Percentiles rank a stretch among this genome's conserved stretches.
Conservation (phyloP, 2,888 invertebrate species). For the Omphaloscelis lunosa region DNA sequence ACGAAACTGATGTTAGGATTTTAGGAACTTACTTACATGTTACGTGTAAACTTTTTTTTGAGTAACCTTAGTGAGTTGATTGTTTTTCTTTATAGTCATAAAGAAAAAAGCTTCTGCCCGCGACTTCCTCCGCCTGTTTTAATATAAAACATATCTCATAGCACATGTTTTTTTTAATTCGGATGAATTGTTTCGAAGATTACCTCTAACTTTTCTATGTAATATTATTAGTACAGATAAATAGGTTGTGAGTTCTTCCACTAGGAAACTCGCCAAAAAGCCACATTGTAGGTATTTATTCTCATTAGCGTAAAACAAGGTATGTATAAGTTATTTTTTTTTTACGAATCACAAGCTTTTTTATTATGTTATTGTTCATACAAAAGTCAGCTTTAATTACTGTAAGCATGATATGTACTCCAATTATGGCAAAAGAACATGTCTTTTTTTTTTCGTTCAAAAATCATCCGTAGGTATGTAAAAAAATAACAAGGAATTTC, state of each 20-base stretch:
- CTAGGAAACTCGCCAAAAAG: background rate
- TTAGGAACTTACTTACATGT: background rate
- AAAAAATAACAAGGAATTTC: background rate
- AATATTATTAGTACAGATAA: background rate
- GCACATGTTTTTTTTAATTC: too few relatives aligned
- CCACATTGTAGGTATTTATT: background rate
- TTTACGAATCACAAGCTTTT: background rate
- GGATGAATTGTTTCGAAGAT: background rate
- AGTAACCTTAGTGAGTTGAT: background rate
- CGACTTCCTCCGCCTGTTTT: background rate
- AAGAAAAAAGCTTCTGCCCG: background rate
- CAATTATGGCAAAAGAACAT: conserved; percentile 2
- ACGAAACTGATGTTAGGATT: conserved; percentile 24
- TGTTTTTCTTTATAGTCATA: conserved; percentile 9
- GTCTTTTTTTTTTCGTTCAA: background rate
- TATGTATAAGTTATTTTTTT: background rate
- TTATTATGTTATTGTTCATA: background rate
- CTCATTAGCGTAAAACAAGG: background rate
- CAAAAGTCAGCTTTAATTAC: background rate
- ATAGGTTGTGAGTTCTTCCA: background rate
- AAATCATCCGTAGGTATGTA: background rate
- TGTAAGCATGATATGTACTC: background rate
- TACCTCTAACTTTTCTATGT: too few relatives aligned
- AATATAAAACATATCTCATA: background rate
- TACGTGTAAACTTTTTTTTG: conserved; percentile 29